Percentiles rank a stretch among this genome's conserved stretches.
These are phyloP conservation scores for Pseudochaenichthys georgianus DNA, from an alignment of 2,797 vertebrate genomes.

Conservation along the genomic window DNA sequence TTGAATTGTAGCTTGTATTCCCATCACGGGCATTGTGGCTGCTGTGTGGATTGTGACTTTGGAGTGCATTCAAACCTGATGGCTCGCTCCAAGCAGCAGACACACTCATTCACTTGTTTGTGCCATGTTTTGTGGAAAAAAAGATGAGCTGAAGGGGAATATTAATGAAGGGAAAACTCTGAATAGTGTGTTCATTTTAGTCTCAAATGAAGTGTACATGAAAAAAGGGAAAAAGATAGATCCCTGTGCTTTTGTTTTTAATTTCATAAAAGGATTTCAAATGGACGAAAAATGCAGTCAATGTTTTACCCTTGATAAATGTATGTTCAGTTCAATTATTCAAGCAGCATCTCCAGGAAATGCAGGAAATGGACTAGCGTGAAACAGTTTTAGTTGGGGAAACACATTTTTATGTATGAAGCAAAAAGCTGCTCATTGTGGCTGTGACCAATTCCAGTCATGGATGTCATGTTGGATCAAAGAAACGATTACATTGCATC, in stretches of 20 bases:
- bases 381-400: conserved; percentile 54
- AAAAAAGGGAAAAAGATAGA: not conserved
- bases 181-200: conserved; percentile 8
- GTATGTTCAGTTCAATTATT: conserved; percentile 52
- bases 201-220: conserved; percentile 1
- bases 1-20: conserved; percentile 1
- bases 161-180: not conserved
- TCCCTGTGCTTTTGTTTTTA: conserved; percentile 13
- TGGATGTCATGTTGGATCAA: conserved; percentile 60
- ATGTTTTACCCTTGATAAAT: conserved; percentile 48
- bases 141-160: not conserved
- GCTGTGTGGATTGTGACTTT: conserved; percentile 6
- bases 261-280: conserved; percentile 6
- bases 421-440: conserved; percentile 60
- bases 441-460: conserved; percentile 58
- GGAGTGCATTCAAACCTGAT: conserved; percentile 3
- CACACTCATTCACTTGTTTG: conserved; percentile 7
- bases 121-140: not conserved
- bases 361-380: conserved; percentile 44
- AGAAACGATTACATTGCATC: conserved; percentile 30
- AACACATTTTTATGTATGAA: conserved; percentile 26
- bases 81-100: not conserved
- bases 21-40: not conserved
- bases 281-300: conserved; percentile 12
- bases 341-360: conserved; percentile 40